phyloP scores from a whole-genome alignment of 2,888 invertebrate species.

The Thelaira solivaga region DNA sequence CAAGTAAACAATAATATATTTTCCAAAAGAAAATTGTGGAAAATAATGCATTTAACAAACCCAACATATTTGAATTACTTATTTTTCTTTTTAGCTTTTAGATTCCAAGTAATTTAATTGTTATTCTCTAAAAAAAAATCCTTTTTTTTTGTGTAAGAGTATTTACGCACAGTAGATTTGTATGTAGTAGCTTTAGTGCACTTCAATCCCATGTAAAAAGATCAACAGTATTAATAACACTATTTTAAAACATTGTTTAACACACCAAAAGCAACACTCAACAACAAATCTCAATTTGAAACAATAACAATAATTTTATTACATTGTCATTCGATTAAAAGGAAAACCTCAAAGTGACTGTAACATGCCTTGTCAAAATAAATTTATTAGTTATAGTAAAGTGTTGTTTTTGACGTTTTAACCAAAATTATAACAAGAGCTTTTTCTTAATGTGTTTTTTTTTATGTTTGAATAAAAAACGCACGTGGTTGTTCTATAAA shows the following conservation, averaged over 20 bases:
- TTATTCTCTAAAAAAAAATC: too few relatives aligned
- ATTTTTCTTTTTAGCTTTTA: too few relatives aligned
- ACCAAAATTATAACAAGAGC: slow-evolving; percentile 29
- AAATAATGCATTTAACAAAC: too few relatives aligned
- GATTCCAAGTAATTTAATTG: too few relatives aligned
- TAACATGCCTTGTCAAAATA: slow-evolving; percentile 37
- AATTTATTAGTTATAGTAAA: slow-evolving; percentile 44
- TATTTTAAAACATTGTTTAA: slow-evolving; percentile 33
- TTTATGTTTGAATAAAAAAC: neutral
- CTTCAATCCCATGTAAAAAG: slow-evolving; percentile 14
- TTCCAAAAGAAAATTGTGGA: too few relatives aligned
- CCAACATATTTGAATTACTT: too few relatives aligned
- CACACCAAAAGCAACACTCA: slow-evolving; percentile 16
- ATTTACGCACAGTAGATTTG: too few relatives aligned
- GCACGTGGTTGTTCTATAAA: slow-evolving; percentile 45
- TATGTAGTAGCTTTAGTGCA: neutral
- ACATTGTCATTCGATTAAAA: slow-evolving; percentile 25
- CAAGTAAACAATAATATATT: too few relatives aligned
- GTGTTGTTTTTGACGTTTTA: slow-evolving; percentile 37
- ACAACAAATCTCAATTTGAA: slow-evolving; percentile 21
- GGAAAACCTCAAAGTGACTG: slow-evolving; percentile 49
- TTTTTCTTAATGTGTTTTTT: slow-evolving; percentile 9
- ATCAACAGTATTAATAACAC: slow-evolving; percentile 42
- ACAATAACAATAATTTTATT: slow-evolving; percentile 17
- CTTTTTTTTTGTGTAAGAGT: neutral